Evolutionary conservation across 2,113 vertebrate species (phyloP).

Genomic region (Istiophorus platypterus): DNA sequence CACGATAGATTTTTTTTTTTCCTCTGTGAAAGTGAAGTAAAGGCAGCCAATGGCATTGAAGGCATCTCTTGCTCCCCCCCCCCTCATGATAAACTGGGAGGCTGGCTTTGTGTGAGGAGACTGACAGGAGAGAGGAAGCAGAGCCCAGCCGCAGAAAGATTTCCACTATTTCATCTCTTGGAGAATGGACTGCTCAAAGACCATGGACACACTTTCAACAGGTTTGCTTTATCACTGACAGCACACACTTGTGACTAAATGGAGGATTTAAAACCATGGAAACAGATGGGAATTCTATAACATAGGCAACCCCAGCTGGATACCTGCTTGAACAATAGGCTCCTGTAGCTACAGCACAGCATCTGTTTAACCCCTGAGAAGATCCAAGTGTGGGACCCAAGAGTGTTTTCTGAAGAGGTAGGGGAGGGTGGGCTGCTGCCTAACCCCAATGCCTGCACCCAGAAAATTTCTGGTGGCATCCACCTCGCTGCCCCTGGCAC

Average conservation of each 20-base stretch:
- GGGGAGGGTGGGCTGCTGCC: constrained; percentile 22
- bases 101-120: constrained; percentile 61
- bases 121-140: constrained; percentile 36
- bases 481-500: constrained; percentile 83
- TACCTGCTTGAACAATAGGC: constrained; percentile 40
- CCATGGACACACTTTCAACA: constrained; percentile 26
- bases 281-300: constrained; percentile 53
- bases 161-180: constrained; percentile 41
- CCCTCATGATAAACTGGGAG: constrained; percentile 64
- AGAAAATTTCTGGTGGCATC: constrained; percentile 81
- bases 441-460: constrained; percentile 83
- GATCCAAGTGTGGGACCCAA: constrained; percentile 32
- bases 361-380: constrained; percentile 47
- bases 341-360: constrained; percentile 5
- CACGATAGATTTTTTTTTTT: constrained; percentile 9
- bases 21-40: neutral
- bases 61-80: neutral
- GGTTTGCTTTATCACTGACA: neutral
- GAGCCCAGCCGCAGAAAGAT: constrained; percentile 49
- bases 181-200: constrained; percentile 33
- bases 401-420: constrained; percentile 1
- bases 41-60: constrained; percentile 52
- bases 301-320: constrained; percentile 16
- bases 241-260: neutral
- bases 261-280: constrained; percentile 52